Percentiles rank a stretch among this genome's conserved stretches.
Conservation (phyloP, 2,888 invertebrate species). For the Spodoptera picta region DNA sequence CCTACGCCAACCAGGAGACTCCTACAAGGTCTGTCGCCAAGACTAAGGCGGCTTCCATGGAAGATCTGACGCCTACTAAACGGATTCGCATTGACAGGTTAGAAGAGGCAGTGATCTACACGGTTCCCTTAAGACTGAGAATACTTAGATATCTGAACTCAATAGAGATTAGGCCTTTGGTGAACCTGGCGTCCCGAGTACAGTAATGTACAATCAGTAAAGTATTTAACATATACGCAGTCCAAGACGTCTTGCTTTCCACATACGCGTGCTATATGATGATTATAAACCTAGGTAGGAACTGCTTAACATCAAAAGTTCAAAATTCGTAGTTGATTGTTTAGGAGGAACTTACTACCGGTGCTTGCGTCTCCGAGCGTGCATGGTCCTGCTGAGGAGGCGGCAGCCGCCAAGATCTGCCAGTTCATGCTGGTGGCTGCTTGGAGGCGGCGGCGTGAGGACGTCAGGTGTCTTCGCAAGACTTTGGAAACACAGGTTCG, state of each 20-base stretch:
- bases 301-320: background rate
- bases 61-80: conserved; percentile 81
- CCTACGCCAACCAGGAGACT: conserved; percentile 60
- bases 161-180: too few relatives aligned
- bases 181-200: too few relatives aligned
- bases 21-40: conserved; percentile 62
- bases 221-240: too few relatives aligned
- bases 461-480: conserved; percentile 80
- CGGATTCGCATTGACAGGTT: conserved; percentile 69
- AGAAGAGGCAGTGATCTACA: background rate
- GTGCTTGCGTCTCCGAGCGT: conserved; percentile 61
- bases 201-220: too few relatives aligned
- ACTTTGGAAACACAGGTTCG: conserved; percentile 81
- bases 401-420: conserved; percentile 82
- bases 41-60: conserved; percentile 82
- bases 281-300: too few relatives aligned
- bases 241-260: background rate
- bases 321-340: conserved; percentile 1
- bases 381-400: conserved; percentile 63
- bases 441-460: conserved; percentile 86
- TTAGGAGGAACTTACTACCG: conserved; percentile 47
- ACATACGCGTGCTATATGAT: too few relatives aligned
- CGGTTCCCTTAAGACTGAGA: background rate
- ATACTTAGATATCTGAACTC: too few relatives aligned
- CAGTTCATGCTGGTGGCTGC: conserved; percentile 84